Conservation (phyloP, 2,888 invertebrate species). For the Tipula lateralis region DNA sequence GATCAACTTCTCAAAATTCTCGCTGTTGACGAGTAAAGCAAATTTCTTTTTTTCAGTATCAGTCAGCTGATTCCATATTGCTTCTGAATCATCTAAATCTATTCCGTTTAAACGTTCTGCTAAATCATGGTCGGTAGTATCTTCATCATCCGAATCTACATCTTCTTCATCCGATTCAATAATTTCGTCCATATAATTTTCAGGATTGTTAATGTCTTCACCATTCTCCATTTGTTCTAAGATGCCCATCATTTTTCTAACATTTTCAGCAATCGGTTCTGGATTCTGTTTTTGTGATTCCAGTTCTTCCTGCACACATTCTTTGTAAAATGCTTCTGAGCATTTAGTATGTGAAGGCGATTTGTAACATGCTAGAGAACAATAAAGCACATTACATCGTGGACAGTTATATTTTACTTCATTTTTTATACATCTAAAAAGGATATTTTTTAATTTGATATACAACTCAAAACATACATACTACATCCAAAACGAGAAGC, state of each 20-base stretch:
- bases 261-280: background rate
- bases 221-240: background rate
- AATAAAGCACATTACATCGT: background rate
- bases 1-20: background rate
- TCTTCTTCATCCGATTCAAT: background rate
- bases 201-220: background rate
- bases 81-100: background rate
- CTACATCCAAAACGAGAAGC: background rate
- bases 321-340: conserved; percentile 6
- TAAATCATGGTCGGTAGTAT: background rate
- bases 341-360: background rate
- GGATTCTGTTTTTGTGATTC: background rate
- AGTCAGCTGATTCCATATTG: background rate
- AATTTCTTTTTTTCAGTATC: background rate
- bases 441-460: background rate
- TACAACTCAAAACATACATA: background rate
- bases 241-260: background rate
- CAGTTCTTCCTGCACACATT: background rate
- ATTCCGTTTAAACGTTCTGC: background rate
- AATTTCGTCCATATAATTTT: background rate
- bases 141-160: background rate
- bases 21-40: background rate
- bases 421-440: background rate
- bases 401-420: conserved; percentile 20
- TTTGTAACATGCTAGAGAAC: background rate